Percentiles rank a stretch among this genome's conserved stretches.
Conservation (phyloP, 1,140 invertebrate genomes). For the Pissodes strobi region DNA sequence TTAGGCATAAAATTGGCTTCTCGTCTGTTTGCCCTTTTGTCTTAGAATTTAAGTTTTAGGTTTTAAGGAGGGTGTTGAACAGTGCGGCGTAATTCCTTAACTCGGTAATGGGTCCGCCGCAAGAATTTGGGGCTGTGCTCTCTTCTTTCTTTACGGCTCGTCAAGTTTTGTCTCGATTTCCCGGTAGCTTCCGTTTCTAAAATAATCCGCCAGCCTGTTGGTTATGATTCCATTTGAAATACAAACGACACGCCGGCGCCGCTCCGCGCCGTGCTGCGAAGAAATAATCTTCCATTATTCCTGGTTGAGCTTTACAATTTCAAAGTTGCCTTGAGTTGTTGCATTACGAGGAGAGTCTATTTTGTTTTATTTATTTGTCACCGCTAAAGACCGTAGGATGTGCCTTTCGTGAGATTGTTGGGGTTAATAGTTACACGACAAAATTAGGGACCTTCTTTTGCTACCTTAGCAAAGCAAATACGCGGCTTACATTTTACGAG, state of each 20-base stretch:
- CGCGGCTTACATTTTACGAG: too few species aligned
- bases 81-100: conserved; percentile 41
- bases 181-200: conserved; percentile 39
- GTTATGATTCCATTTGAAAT: conserved; percentile 35
- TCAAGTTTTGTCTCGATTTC: conserved; percentile 43
- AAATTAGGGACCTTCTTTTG: too few species aligned
- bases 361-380: conserved; percentile 15
- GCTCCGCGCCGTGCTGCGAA: too few species aligned
- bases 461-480: too few species aligned
- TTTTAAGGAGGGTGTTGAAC: conserved; percentile 42
- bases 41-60: conserved; percentile 32
- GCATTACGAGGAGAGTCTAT: conserved; percentile 2
- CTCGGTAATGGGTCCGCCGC: conserved; percentile 38
- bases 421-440: too few species aligned
- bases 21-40: conserved; percentile 36
- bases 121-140: conserved; percentile 33
- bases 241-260: conserved; percentile 37
- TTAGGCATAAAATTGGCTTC: conserved; percentile 30
- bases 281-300: conserved; percentile 27
- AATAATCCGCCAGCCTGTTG: conserved; percentile 31
- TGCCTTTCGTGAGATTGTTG: not conserved
- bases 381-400: conserved; percentile 2
- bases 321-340: too few species aligned
- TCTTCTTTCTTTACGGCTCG: conserved; percentile 42
- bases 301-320: conserved; percentile 11